Evolutionary conservation across 2,797 vertebrate genomes (phyloP).

Genomic region (Acridotheres tristis): DNA sequence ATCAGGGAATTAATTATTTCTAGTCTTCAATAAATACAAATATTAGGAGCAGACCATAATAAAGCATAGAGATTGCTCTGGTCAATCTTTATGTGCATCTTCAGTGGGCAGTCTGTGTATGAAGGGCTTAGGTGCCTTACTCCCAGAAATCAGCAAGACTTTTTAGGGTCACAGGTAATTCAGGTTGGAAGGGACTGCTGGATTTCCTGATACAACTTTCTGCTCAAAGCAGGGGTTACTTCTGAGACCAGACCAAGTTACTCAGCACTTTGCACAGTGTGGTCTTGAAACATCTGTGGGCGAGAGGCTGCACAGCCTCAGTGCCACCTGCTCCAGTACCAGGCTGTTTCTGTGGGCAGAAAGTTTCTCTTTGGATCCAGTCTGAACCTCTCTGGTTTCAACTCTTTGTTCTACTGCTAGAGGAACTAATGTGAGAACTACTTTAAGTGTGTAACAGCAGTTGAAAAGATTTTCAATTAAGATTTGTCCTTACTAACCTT

Average conservation of each 20-base stretch:
- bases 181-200: background rate
- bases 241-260: background rate
- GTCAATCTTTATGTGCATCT: background rate
- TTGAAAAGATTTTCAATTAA: background rate
- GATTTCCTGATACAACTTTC: background rate
- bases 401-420: background rate
- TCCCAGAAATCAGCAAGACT: background rate
- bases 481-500: background rate
- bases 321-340: background rate
- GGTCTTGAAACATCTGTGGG: background rate
- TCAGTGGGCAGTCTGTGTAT: background rate
- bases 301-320: background rate
- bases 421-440: background rate
- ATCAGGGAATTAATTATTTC: background rate
- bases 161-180: background rate
- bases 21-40: background rate
- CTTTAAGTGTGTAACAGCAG: background rate
- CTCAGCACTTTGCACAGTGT: background rate
- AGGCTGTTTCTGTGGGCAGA: background rate
- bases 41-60: background rate
- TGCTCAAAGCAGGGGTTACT: background rate
- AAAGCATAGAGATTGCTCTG: background rate
- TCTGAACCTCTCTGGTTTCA: background rate
- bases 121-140: background rate
- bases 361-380: background rate